Conservation (phyloP, 2,113 vertebrate species). For the Microcebus ravelobensis region DNA sequence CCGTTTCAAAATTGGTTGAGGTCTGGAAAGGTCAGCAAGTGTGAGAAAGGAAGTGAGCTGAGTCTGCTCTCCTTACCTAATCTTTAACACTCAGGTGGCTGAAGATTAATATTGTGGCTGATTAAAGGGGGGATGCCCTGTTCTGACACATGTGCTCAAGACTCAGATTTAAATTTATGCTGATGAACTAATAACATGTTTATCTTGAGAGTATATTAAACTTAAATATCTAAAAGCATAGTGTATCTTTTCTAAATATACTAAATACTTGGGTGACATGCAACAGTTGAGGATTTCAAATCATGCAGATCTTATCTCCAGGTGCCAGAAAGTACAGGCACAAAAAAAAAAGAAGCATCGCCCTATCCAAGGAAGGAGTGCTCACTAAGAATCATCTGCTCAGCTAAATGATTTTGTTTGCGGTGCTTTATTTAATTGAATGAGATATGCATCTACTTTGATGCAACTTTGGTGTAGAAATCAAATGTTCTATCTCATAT, state of each 20-base stretch:
- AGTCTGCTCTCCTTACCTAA: background rate
- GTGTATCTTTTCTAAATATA: background rate
- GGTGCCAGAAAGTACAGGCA: background rate
- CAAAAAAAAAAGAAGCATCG: background rate
- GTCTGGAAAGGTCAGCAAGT: background rate
- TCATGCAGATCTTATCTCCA: background rate
- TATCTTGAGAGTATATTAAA: background rate
- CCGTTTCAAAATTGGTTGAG: background rate
- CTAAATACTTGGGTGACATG: background rate
- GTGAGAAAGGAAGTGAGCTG: background rate
- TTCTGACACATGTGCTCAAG: background rate
- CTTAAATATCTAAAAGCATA: background rate
- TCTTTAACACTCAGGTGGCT: background rate
- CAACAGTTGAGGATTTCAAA: background rate
- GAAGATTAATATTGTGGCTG: background rate
- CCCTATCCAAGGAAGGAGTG: background rate
- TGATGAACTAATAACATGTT: background rate
- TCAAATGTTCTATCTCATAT: conserved; percentile 75
- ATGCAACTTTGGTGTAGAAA: conserved; percentile 71
- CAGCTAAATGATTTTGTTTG: conserved; percentile 71
- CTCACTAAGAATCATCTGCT: conserved; percentile 33
- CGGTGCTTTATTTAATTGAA: conserved; percentile 71
- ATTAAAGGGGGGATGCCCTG: background rate
- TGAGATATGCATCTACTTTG: conserved; percentile 65
- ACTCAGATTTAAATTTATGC: background rate